Evolutionary conservation across 2,888 invertebrate genomes (phyloP).

Genomic region (Polyommatus icarus): DNA sequence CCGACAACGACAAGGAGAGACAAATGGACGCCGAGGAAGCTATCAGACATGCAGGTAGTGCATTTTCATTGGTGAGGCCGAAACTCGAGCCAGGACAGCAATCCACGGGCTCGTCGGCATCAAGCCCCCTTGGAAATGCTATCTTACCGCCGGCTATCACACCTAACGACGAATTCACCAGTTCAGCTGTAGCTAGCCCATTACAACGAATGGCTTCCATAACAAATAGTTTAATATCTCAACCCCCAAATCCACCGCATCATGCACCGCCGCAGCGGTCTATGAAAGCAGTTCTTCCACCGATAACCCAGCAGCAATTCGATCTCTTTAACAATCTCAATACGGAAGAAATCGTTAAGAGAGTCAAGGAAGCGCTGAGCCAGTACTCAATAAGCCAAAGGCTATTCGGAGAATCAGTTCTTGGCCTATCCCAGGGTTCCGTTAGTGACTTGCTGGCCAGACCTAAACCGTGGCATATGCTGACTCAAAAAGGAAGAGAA

Average conservation of each 20-base stretch:
- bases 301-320: conserved; percentile 99
- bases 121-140: conserved; percentile 91
- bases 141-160: conserved; percentile 92
- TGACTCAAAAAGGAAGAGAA: conserved; percentile 97
- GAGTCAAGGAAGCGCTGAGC: conserved; percentile 96
- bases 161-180: conserved; percentile 89
- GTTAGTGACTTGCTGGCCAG: conserved; percentile 98
- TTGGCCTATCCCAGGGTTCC: conserved; percentile 97
- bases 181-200: conserved; percentile 93
- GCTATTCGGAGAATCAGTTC: conserved; percentile 98
- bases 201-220: conserved; percentile 98
- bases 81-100: conserved; percentile 90
- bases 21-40: conserved; percentile 83
- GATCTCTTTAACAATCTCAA: conserved; percentile 98
- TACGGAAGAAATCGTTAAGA: conserved; percentile 98
- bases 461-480: conserved; percentile 99
- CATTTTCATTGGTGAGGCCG: conserved; percentile 93
- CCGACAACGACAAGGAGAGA: conserved; percentile 85
- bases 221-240: conserved; percentile 96
- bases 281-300: conserved; percentile 96
- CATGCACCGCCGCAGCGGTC: conserved; percentile 92
- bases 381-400: conserved; percentile 99
- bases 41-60: conserved; percentile 88
- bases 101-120: conserved; percentile 88
- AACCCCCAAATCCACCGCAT: conserved; percentile 92